These are phyloP conservation scores for Acrocyrtus sp. DNA, from an alignment of 2,888 invertebrate species.

Conservation along the genomic window DNA sequence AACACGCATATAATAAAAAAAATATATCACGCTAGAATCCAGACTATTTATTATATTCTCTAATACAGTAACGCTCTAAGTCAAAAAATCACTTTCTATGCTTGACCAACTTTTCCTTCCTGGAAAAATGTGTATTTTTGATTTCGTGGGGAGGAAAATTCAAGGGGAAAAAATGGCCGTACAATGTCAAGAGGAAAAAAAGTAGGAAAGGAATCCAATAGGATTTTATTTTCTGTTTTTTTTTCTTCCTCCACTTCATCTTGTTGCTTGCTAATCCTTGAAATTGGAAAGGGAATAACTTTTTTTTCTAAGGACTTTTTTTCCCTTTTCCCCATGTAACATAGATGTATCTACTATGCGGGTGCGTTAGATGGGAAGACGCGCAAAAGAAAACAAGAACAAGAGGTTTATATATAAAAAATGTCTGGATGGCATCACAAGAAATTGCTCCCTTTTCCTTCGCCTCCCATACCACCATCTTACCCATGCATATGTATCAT, in stretches of 20 bases:
- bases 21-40: background rate
- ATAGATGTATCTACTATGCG: too few species aligned
- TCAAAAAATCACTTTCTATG: slow-evolving; percentile 43
- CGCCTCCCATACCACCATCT: slow-evolving; percentile 1
- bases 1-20: background rate
- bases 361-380: background rate
- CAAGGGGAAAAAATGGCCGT: slow-evolving; percentile 3
- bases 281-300: slow-evolving; percentile 46
- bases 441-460: slow-evolving; percentile 25
- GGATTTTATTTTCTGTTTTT: slow-evolving; percentile 15
- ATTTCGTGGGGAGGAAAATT: slow-evolving; percentile 8
- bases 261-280: slow-evolving; percentile 43
- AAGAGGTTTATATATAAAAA: background rate
- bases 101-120: slow-evolving; percentile 28
- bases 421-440: slow-evolving; percentile 18
- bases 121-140: background rate
- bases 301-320: too few species aligned
- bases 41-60: background rate
- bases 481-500: background rate
- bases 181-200: slow-evolving; percentile 4
- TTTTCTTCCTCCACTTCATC: background rate
- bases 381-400: background rate
- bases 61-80: too few species aligned
- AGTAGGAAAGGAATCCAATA: slow-evolving; percentile 19
- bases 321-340: too few species aligned